phyloP scores from a whole-genome alignment of 2,888 invertebrate species.

The Hartigia nigra region DNA sequence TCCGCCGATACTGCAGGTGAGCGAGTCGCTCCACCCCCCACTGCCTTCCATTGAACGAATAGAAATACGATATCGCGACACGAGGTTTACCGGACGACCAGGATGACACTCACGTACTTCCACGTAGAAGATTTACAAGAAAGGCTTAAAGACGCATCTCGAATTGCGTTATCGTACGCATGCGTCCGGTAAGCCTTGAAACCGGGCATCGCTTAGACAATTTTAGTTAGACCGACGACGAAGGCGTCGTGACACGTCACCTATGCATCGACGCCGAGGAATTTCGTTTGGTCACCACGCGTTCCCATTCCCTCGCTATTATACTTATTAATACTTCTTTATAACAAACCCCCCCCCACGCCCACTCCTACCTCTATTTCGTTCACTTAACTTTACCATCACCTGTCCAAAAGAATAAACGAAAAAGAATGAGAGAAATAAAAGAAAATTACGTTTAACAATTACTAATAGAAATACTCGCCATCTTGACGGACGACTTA shows the following conservation, averaged over 20 bases:
- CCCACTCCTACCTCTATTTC: neutral
- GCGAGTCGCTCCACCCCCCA: conserved; percentile 65
- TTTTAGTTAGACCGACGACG: conserved; percentile 20
- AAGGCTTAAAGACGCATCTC: conserved; percentile 3
- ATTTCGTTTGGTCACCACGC: neutral
- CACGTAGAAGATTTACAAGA: conserved; percentile 5
- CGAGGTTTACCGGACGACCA: conserved; percentile 35
- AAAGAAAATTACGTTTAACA: neutral
- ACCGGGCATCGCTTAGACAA: conserved; percentile 25
- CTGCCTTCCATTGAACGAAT: conserved; percentile 63
- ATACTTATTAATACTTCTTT: neutral
- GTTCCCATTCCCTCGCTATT: neutral
- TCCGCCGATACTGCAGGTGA: conserved; percentile 64
- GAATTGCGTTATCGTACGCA: conserved; percentile 14
- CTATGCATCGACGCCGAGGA: neutral
- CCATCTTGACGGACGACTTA: neutral
- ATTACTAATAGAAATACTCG: neutral
- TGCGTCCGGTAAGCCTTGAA: conserved; percentile 35
- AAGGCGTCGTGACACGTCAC: neutral
- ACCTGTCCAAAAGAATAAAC: neutral
- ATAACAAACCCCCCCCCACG: no score
- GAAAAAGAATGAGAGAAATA: neutral
- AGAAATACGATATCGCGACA: conserved; percentile 34
- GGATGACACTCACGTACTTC: conserved; percentile 10
- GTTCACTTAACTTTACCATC: neutral